phyloP scores from a whole-genome alignment of 1,140 invertebrate species.

The Chironomus tepperi region DNA sequence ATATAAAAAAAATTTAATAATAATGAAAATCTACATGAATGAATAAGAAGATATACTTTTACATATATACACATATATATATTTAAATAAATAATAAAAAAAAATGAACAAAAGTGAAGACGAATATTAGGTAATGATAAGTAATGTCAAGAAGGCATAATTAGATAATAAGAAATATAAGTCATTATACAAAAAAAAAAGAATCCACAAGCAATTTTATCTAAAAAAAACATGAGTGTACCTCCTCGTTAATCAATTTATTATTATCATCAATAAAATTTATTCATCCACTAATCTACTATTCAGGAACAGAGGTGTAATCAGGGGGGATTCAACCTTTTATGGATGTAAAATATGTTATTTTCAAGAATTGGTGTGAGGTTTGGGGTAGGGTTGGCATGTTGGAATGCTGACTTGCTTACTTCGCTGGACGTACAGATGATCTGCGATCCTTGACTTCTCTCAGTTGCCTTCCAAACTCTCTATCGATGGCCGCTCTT shows the following conservation, averaged over 20 bases:
- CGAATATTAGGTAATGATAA: too few species aligned
- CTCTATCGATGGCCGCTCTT: too few species aligned
- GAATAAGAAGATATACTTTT: not conserved
- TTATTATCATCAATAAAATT: conserved; percentile 11
- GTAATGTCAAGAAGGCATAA: not conserved
- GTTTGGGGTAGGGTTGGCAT: too few species aligned
- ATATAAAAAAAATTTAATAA: conserved; percentile 4
- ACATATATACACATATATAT: conserved; percentile 14
- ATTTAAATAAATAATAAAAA: not conserved
- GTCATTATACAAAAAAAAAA: not conserved
- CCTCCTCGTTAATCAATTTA: conserved; percentile 10
- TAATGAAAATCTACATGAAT: too few species aligned
- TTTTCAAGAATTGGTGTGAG: not conserved
- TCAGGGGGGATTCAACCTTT: not conserved
- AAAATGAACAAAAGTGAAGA: not conserved
- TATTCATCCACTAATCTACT: not conserved
- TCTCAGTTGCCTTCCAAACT: too few species aligned
- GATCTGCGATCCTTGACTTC: too few species aligned
- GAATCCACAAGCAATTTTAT: not conserved
- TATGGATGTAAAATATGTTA: not conserved
- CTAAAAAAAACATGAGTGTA: conserved; percentile 1
- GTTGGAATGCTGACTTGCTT: too few species aligned
- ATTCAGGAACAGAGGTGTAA: not conserved
- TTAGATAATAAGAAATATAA: not conserved
- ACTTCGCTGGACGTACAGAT: too few species aligned